These are phyloP conservation scores for Palythoa grandiflora DNA, from an alignment of 92 coral and sea anemone genomes.

Conservation along the genomic window DNA sequence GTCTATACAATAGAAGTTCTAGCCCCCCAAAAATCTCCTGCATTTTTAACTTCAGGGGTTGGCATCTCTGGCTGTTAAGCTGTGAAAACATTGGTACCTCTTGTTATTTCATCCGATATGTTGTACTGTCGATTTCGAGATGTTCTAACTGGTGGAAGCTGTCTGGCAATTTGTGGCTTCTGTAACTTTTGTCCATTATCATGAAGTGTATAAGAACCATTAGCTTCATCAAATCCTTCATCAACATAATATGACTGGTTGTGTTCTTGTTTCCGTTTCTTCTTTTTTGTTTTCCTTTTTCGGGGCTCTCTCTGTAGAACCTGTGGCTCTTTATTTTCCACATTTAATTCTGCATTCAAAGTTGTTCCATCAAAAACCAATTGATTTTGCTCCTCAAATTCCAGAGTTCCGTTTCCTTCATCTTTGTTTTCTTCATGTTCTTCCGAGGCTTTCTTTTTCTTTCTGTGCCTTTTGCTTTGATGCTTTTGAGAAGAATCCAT, in stretches of 20 bases:
- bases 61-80: too few relatives aligned
- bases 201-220: not conserved
- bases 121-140: not conserved
- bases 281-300: conserved; percentile 26
- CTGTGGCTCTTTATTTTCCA: not conserved
- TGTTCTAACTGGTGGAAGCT: conserved; percentile 24
- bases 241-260: not conserved
- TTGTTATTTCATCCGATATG: not conserved
- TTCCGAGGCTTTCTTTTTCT: conserved; percentile 37
- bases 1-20: too few relatives aligned
- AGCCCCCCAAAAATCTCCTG: too few relatives aligned
- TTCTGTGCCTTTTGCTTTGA: conserved; percentile 4
- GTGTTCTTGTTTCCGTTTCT: not conserved
- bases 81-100: too few relatives aligned
- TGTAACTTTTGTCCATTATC: not conserved
- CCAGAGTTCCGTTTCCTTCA: conserved; percentile 8
- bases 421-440: conserved; percentile 25
- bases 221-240: conserved; percentile 33
- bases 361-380: not conserved
- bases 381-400: not conserved
- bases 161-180: not conserved
- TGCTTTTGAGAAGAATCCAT: not conserved
- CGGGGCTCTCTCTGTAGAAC: not conserved
- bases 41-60: too few relatives aligned
- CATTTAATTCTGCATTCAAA: not conserved